Percentiles rank a stretch among this genome's conserved stretches.
These are phyloP conservation scores for Tinea pellionella DNA, from an alignment of 2,888 invertebrate species.

Conservation along the genomic window DNA sequence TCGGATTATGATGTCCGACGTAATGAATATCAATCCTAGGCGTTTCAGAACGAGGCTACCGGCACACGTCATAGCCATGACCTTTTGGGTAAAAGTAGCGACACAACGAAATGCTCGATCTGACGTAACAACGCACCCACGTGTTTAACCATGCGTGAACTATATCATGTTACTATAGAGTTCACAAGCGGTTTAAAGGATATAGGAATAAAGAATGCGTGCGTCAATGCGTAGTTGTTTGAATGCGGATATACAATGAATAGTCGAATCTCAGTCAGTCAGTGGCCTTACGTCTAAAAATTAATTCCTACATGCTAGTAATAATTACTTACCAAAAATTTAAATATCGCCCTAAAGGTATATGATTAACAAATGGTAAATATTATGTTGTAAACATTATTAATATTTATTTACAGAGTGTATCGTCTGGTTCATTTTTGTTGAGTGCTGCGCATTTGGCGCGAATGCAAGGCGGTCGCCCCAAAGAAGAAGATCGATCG, in stretches of 20 bases:
- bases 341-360: background rate
- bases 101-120: slow-evolving; percentile 17
- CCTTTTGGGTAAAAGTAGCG: slow-evolving; percentile 25
- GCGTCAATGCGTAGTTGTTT: background rate
- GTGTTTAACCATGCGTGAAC: slow-evolving; percentile 5
- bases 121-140: slow-evolving; percentile 19
- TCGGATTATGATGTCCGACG: background rate
- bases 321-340: background rate
- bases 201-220: background rate
- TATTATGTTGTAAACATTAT: background rate
- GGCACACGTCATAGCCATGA: slow-evolving; percentile 23
- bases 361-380: background rate
- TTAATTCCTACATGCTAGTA: background rate
- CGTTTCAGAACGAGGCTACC: background rate
- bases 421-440: slow-evolving; percentile 82
- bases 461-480: slow-evolving; percentile 58
- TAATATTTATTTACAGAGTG: slow-evolving; percentile 73
- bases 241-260: slow-evolving; percentile 3
- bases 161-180: background rate
- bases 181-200: background rate
- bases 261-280: background rate
- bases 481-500: slow-evolving; percentile 44
- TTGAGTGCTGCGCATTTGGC: slow-evolving; percentile 82
- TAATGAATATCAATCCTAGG: background rate
- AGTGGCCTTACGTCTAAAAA: background rate